Evolutionary conservation across 1,140 invertebrate genomes (phyloP), one percentile per base, ranked within the genome.

Genomic region (Euura saliciscinereae): DNA sequence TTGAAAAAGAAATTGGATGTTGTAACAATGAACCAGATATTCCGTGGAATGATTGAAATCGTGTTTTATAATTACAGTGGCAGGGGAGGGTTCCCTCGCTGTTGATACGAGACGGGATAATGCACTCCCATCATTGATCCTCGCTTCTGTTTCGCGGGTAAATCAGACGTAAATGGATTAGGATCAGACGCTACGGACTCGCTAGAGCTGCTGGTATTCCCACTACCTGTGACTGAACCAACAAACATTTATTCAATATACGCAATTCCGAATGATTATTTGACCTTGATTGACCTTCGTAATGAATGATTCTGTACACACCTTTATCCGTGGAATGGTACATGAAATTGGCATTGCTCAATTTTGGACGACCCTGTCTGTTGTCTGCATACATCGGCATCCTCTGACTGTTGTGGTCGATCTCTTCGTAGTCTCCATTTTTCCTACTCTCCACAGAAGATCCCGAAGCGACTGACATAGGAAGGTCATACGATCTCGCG

Each of bases 171-270:
- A 68, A 81, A 81, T 7, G 79, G 75, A 75, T 84, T 82, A 10
- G 82, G 81, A 71, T 85, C 84, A 3, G 92, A 91, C 3, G 92
- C 92, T 4, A 94, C 91, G 13, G 93, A 94, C 84, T 94, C 93
- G 82, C 91, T 93, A 28, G 92, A 93, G 86, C 93, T 93, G 78
- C 92, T 93, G 0, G 91, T 92, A 75, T 91, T 91, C 7, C 83
- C 84, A 77, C 82, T 79, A 1, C 78, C 80, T 51, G 82, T 71
- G 71, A 84, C 80, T 84, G 43, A 64, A 72, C 10, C 11, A 43
- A 46, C 11, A 51, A 65, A n/a, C 43, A 13, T 67, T 67, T 11
- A 43, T 66, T 46, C 42, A 73, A 69, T 42, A 64, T 28, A 59
- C 42, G 69, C 51, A 69, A 46, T 3, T 44, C 13, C 45, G 43